These are phyloP conservation scores for Euproctis similis DNA, from an alignment of 2,888 invertebrate genomes.

Conservation along the genomic window DNA sequence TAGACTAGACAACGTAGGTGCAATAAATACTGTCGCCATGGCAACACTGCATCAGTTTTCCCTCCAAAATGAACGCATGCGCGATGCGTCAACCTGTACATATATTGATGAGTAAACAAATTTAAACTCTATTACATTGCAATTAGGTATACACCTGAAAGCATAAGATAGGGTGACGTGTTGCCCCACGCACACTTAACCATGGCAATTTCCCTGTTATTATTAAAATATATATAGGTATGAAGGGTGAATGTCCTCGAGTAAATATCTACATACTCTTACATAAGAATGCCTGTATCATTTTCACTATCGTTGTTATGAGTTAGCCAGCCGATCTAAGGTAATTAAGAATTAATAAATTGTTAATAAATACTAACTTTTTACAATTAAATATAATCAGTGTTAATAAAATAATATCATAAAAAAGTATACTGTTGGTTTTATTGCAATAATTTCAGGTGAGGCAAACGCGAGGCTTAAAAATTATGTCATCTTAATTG, in stretches of 20 bases:
- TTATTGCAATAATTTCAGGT: too few species aligned
- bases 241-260: slow-evolving; percentile 21
- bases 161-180: slow-evolving; percentile 40
- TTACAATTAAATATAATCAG: too few species aligned
- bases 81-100: slow-evolving; percentile 27
- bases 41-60: slow-evolving; percentile 62
- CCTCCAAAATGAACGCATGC: slow-evolving; percentile 71
- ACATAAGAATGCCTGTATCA: slow-evolving; percentile 35
- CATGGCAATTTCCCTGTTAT: slow-evolving; percentile 62
- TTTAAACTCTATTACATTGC: slow-evolving; percentile 21
- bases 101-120: slow-evolving; percentile 17
- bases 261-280: slow-evolving; percentile 48
- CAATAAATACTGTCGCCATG: slow-evolving; percentile 50
- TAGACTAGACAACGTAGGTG: slow-evolving; percentile 25
- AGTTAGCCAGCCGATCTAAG: slow-evolving; percentile 6
- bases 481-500: too few species aligned
- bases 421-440: too few species aligned
- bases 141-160: slow-evolving; percentile 9
- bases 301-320: slow-evolving; percentile 29
- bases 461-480: too few species aligned
- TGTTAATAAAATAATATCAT: too few species aligned
- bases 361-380: slow-evolving; percentile 9
- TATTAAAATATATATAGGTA: slow-evolving; percentile 40
- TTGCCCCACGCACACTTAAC: slow-evolving; percentile 41
- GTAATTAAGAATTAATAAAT: slow-evolving; percentile 20